Base-by-base conservation (phyloP, 2,113 vertebrate genomes). In the Progne subis region DNA sequence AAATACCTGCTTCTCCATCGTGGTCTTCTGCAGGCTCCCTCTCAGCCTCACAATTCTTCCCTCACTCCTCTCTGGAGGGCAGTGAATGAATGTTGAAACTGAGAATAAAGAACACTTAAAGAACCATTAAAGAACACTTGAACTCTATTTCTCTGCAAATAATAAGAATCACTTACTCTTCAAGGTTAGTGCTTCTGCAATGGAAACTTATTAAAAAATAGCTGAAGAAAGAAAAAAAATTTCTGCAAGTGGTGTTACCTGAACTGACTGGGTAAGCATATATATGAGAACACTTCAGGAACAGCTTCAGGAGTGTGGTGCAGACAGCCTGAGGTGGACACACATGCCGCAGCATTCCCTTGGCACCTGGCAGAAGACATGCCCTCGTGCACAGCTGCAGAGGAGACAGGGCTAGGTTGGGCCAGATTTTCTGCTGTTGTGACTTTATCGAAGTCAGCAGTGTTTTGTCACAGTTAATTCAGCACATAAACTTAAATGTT, bases 111-210 rank as follows among this genome's bases (percentile, higher is more conserved):
- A 3, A 16, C 56, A 57, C n/a, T 34, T 59, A 34, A 59, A 59
- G n/a, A 34, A 34, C 75, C 60, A 70, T 94, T 64, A 75, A 96
- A 94, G 20, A 79, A 18, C 28, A 57, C 84, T 94, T 82, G 56
- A 94, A 86, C 3, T 8, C 7, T 29, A 68, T 80, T 84, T 79
- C 50, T 96, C 60, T 89, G 34, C 28, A 92, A 89, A 91, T 87
- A 70, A 64, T 70, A 78, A 76, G 83, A 93, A 89, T 52, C 55
- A 79, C 82, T 92, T 88, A 18, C 32, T 93, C 71, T 57, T 94
- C 56, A 79, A 68, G 31, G 43, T 70, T 83, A 71, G 15, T 77
- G n/a, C 69, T 90, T 68, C 64, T 69, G 8, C 65, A 39, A 6
- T 2, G 52, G n/a, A 44, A 92, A 92, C 65, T 82, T 96, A 16